A percentile compares a stretch with the other conserved stretches of the same genome.
phyloP scores from a whole-genome alignment of 2,797 vertebrate species.

The Sphenodon punctatus region DNA sequence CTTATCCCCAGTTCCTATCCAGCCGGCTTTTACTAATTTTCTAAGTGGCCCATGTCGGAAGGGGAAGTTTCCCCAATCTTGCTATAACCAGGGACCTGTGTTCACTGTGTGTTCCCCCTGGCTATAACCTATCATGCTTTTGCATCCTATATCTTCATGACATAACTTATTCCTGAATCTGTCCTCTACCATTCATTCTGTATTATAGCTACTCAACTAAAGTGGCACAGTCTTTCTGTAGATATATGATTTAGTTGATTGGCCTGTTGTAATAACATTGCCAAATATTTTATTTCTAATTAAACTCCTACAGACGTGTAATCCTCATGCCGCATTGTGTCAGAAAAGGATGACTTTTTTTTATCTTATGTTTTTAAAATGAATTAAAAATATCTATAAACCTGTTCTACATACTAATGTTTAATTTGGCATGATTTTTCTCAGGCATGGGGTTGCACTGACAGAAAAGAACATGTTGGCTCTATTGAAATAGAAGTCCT shows the following conservation, averaged over 20 bases:
- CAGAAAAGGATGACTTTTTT: conserved; percentile 42
- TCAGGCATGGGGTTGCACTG: neutral
- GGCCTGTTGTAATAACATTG: conserved; percentile 13
- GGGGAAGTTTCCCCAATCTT: no score
- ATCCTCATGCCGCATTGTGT: conserved; percentile 15
- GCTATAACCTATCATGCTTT: neutral
- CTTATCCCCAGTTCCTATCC: no score
- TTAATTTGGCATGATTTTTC: conserved; percentile 23
- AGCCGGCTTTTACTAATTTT: no score
- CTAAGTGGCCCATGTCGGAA: no score
- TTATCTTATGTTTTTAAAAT: conserved; percentile 20
- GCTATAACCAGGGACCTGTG: no score
- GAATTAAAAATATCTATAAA: conserved; percentile 52
- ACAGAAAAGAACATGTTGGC: conserved; percentile 12
- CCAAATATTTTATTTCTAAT: conserved; percentile 33
- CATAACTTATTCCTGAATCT: neutral
- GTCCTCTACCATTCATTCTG: neutral
- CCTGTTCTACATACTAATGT: neutral
- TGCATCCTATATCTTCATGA: neutral
- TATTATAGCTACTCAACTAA: neutral
- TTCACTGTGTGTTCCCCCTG: no score
- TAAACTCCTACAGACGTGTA: conserved; percentile 28
- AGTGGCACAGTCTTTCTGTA: neutral
- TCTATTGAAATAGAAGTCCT: conserved; percentile 15
- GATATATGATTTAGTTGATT: conserved; percentile 23